These are phyloP conservation scores for Microctenopoma stevenorrisi DNA, from an alignment of 2,797 vertebrate genomes.

Conservation along the genomic window DNA sequence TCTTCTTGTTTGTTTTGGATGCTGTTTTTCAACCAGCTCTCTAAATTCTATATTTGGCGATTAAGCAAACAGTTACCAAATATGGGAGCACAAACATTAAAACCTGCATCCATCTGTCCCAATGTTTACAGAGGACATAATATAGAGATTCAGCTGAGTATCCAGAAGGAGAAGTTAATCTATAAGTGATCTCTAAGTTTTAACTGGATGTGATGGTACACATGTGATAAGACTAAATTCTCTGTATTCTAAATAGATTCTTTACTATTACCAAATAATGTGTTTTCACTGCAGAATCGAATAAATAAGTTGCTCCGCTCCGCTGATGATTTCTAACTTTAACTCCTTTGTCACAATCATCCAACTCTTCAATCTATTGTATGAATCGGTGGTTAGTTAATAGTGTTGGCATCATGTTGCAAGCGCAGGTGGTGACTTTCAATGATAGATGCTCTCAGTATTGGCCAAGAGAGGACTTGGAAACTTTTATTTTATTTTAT, in stretches of 20 bases:
- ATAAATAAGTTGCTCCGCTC: conserved; percentile 1
- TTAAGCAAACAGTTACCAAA: conserved; percentile 23
- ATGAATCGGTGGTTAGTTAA: background rate
- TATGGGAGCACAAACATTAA: background rate
- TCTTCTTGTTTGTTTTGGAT: conserved; percentile 41
- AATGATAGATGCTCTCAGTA: background rate
- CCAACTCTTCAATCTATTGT: background rate
- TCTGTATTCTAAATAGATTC: background rate
- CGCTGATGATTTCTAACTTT: background rate
- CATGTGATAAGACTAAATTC: background rate
- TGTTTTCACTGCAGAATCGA: background rate
- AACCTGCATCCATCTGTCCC: conserved; percentile 13
- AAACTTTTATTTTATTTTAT: background rate
- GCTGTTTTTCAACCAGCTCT: conserved; percentile 7
- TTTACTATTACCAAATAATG: background rate
- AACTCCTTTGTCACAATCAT: background rate
- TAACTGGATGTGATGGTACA: conserved; percentile 12
- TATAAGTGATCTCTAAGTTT: conserved; percentile 13
- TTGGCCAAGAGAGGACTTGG: background rate
- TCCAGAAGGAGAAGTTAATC: conserved; percentile 13
- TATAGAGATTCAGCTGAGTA: background rate
- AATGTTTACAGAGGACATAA: conserved; percentile 27
- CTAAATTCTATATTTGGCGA: conserved; percentile 12
- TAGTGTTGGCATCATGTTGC: background rate
- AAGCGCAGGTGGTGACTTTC: background rate